Evolutionary conservation across 2,888 invertebrate species (phyloP).

Genomic region (Hermaeophaga mercurialis): DNA sequence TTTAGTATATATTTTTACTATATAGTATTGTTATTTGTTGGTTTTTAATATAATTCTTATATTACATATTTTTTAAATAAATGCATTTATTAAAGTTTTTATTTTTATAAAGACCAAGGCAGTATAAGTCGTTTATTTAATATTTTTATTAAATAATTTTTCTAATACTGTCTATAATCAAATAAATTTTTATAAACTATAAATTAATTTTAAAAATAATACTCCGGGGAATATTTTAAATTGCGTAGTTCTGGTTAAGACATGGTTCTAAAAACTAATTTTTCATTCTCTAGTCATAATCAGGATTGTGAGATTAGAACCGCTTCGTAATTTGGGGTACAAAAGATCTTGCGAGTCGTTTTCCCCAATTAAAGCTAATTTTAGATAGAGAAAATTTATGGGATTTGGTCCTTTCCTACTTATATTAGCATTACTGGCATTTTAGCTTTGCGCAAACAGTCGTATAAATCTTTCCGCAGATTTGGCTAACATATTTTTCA

Average conservation of each 20-base stretch:
- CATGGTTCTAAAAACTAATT: neutral
- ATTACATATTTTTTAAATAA: neutral
- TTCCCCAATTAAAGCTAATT: conserved; percentile 16
- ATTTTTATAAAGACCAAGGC: no score
- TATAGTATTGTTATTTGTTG: neutral
- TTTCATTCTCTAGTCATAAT: neutral
- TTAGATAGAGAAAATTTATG: conserved; percentile 13
- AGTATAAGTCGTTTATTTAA: no score
- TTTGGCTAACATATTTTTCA: conserved; percentile 16
- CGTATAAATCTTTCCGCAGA: conserved; percentile 9
- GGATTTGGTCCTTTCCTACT: conserved; percentile 4
- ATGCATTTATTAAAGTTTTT: no score
- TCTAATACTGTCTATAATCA: no score
- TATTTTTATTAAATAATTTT: no score
- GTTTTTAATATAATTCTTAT: neutral
- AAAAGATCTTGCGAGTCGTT: conserved; percentile 6
- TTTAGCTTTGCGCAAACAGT: conserved; percentile 11
- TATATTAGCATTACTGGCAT: conserved; percentile 17
- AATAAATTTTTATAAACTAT: no score
- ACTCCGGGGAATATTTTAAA: no score
- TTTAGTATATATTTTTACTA: neutral
- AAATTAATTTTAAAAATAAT: no score
- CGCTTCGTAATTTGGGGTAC: neutral
- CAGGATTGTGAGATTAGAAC: neutral
- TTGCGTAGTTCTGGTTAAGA: no score